phyloP scores from a whole-genome alignment of 2,113 vertebrate genomes.

The Vicugna pacos region DNA sequence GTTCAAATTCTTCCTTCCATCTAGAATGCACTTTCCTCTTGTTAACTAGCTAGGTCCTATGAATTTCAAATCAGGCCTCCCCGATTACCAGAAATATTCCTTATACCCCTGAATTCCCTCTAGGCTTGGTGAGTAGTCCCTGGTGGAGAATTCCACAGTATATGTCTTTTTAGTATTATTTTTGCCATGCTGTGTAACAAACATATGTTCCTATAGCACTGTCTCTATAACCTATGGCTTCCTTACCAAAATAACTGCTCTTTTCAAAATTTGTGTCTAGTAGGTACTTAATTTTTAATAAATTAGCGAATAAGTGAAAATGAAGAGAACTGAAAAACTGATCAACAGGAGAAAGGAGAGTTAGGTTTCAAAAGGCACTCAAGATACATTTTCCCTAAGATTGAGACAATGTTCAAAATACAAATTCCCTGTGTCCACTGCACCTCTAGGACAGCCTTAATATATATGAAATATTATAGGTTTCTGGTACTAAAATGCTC shows the following conservation, averaged over 20 bases:
- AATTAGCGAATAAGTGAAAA: background rate
- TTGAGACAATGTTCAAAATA: background rate
- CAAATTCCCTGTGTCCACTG: background rate
- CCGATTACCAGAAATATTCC: background rate
- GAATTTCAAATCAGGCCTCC: background rate
- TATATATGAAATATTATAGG: background rate
- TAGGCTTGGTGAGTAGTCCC: background rate
- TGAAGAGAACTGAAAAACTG: background rate
- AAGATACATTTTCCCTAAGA: background rate
- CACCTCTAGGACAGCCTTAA: background rate
- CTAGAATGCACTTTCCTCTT: background rate
- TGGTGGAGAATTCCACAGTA: background rate
- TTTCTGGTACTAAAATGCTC: background rate
- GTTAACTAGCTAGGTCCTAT: background rate
- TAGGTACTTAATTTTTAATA: background rate
- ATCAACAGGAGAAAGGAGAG: background rate
- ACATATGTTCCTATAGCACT: background rate
- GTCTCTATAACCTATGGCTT: background rate
- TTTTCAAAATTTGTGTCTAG: background rate
- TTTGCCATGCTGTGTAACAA: background rate
- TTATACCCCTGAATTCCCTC: background rate
- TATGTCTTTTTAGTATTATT: background rate
- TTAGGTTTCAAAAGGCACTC: background rate
- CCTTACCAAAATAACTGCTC: background rate
- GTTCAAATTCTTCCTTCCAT: background rate